These are phyloP conservation scores for Anthoscopus minutus DNA, from an alignment of 2,113 vertebrate genomes.

Conservation along the genomic window DNA sequence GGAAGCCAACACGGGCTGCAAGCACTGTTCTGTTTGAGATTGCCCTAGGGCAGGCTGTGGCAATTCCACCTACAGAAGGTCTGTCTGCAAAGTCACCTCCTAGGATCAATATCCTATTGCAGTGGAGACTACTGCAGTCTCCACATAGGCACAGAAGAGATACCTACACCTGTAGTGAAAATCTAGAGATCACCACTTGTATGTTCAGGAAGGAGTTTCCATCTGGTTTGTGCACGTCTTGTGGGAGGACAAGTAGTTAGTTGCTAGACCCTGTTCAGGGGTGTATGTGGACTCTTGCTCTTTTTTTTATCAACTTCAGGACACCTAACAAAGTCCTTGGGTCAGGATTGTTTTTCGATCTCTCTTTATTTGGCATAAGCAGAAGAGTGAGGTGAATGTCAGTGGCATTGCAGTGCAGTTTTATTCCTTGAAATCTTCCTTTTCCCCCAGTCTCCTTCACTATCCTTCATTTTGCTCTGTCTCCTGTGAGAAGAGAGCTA, in stretches of 20 bases:
- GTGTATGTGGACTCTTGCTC: not conserved
- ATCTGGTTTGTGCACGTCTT: not conserved
- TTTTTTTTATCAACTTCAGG: not conserved
- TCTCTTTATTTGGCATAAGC: not conserved
- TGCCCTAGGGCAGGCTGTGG: not conserved
- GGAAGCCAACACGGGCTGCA: not conserved
- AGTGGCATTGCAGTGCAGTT: not conserved
- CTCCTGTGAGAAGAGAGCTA: not conserved
- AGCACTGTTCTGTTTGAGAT: not conserved
- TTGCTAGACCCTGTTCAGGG: not conserved
- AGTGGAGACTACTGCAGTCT: not conserved
- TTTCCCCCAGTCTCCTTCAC: not conserved
- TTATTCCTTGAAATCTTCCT: not conserved
- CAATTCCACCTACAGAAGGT: not conserved
- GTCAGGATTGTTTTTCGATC: not conserved
- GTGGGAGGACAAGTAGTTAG: not conserved
- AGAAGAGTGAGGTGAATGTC: not conserved
- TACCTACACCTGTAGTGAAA: not conserved
- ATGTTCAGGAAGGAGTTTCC: not conserved
- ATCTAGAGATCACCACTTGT: not conserved
- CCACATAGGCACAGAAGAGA: rapidly evolving
- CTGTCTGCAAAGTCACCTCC: not conserved
- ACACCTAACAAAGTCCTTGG: not conserved
- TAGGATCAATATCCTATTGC: not conserved
- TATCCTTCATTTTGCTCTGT: not conserved